A percentile compares a stretch with the other conserved stretches of the same genome.
Evolutionary conservation across 2,113 vertebrate species (phyloP).

Genomic region (Xiphorhynchus elegans): DNA sequence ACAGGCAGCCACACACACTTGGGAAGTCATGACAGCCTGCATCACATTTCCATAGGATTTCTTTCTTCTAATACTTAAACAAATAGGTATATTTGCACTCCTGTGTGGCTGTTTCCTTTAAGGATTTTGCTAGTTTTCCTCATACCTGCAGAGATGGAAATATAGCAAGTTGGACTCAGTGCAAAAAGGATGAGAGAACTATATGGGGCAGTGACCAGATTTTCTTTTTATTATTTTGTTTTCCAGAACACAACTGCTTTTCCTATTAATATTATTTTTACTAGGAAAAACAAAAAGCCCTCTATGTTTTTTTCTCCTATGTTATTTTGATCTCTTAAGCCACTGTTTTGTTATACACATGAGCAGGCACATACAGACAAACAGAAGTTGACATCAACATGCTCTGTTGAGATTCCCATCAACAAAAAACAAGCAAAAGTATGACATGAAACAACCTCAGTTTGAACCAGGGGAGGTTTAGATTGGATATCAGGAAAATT

Average conservation of each 20-base stretch:
- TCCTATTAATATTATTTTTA: not conserved
- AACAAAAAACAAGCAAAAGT: not conserved
- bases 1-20: rapidly evolving
- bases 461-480: not conserved
- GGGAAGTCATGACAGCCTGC: not conserved
- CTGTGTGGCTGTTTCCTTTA: not conserved
- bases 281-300: not conserved
- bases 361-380: not conserved
- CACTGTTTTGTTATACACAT: not conserved
- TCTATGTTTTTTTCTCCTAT: not conserved
- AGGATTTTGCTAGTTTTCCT: not conserved
- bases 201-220: rapidly evolving
- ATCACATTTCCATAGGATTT: rapidly evolving
- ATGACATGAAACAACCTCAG: not conserved
- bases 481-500: not conserved
- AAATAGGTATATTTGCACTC: not conserved
- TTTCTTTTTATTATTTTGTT: not conserved
- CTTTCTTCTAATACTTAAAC: not conserved
- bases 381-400: rapidly evolving
- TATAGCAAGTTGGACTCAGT: not conserved
- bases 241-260: not conserved
- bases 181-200: no score
- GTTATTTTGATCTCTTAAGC: not conserved
- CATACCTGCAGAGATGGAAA: not conserved
- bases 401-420: not conserved